Evolutionary conservation across 2,113 vertebrate species (phyloP), one percentile per base, ranked within the genome.

Genomic region (Acanthochromis polyacanthus): DNA sequence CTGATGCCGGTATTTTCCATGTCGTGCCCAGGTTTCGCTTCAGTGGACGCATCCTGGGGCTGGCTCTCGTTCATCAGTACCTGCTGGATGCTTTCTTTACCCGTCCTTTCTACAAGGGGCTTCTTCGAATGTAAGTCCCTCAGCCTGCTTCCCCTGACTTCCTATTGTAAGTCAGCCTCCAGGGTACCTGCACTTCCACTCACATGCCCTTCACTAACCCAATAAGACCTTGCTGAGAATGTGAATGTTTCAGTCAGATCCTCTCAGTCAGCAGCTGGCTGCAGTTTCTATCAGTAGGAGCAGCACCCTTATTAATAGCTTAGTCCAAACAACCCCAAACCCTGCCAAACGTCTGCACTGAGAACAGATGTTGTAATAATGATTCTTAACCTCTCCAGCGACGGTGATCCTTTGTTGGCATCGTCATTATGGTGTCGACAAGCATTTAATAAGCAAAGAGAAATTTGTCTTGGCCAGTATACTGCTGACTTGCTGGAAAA

Each of bases 61-160:
- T 99, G 83, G 97, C 97, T 62, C 95, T 99, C 10, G 98, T 99
- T 86, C 98, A 99, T 93, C 98, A 99, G 88, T 99, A 99, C 92
- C 94, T 99, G 89, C 92, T 99, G 87, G 98, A 99, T 90, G 98
- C 98, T 81, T 99, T 99, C 94, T 99, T 99, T 67, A 99, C 98
- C 16, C 92, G 98, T 40, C 98, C 98, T 4, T 99, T 99, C 93
- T 99, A 99, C 92, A 99, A 99, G 94, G 98, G 97, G 52, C 97
- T 99, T 40, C 97, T 99, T 46, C 95, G 98, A 94, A 99, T 99
- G 98, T 99, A 79, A 95, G 96, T 95, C 38, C 77, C 59, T 3
- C 43, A 10, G 4, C 43, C 80, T 15, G 14, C n/a, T 50, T 32
- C 17, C 51, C 51, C 19, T 46, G 5, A 40, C 51, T 16, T 19